Base-by-base conservation (phyloP, 2,113 vertebrate genomes). In the Holacanthus passer region DNA sequence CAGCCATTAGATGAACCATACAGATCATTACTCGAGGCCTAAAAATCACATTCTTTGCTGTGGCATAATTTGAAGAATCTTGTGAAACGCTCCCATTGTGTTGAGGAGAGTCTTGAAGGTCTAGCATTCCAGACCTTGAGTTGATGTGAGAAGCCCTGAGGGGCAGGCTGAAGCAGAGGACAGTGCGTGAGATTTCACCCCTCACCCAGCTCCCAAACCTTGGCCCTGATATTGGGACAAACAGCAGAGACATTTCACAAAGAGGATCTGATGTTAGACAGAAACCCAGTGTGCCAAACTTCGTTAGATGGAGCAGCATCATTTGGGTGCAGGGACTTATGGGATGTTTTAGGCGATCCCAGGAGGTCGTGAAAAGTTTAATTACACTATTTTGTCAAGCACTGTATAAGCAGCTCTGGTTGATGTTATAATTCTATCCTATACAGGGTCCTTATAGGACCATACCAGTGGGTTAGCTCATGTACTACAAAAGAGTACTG, bases 121-220 rank as follows among this genome's bases (percentile, higher is more conserved):
- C 47, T 29, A 13, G 29, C 76, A 76, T 71, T 72, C 48, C 68
- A 12, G 47, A 63, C 72, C 78, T 68, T 7, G 75, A 68, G 35
- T 27, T 19, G 64, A 63, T 39, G 72, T 55, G 60, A 72, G 47
- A 83, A 79, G 69, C 76, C 90, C 83, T 29, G 53, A 43, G 68
- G 88, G 78, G 20, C 12, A 32, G 39, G 48, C 62, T 68, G 43
- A 48, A 13, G 63, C 60, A 22, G n/a, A 73, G 47, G 31, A 73
- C 27, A 60, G 64, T 73, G 71, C 24, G 13, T 81, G 82, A 50
- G 72, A 91, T 72, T 74, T 68, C 66, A 68, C 65, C 68, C 31
- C 68, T 39, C 77, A 47, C 48, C 60, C 72, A 32, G 88, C 72
- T 91, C 72, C 74, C 77, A 32, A 81, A 84, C 16, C 48, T 79